Conservation (phyloP, 30 jellyfish, hydroid and myxozoan genomes). For the Chironex yamaguchii region DNA sequence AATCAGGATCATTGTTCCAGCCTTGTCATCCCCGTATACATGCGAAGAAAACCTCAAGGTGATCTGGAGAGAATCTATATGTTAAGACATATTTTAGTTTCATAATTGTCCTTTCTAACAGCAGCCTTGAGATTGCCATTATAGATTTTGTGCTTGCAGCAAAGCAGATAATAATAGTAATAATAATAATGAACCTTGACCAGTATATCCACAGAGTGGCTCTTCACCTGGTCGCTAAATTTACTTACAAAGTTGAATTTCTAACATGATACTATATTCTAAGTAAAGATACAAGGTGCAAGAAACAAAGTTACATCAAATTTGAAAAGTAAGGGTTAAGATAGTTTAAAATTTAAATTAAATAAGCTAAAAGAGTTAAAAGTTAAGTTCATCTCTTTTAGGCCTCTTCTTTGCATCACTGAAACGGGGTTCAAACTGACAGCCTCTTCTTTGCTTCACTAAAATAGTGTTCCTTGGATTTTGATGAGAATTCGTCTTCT, state of each 20-base stretch:
- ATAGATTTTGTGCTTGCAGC: constrained; percentile 17
- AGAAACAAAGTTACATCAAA: constrained; percentile 9
- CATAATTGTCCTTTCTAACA: not conserved
- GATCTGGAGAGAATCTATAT: constrained; percentile 67
- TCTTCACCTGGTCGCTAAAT: constrained; percentile 48
- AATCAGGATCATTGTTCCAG: constrained; percentile 52
- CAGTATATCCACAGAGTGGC: constrained; percentile 52
- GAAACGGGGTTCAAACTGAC: not conserved
- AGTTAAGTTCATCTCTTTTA: constrained; percentile 11
- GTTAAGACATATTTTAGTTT: constrained; percentile 59
- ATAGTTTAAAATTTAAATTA: constrained; percentile 1
- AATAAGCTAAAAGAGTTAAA: not conserved
- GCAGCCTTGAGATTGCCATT: not conserved
- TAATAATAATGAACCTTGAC: constrained; percentile 42
- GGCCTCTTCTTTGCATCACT: no score
- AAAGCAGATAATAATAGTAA: constrained; percentile 25
- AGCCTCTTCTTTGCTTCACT: constrained; percentile 10
- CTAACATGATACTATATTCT: no score
- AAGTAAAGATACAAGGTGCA: no score
- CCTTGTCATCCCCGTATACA: constrained; percentile 29
- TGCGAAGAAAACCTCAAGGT: constrained; percentile 31
- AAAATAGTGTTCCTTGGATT: not conserved
- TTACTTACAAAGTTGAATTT: constrained; percentile 11
- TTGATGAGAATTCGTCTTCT: not conserved
- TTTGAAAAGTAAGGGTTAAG: constrained; percentile 2